Evolutionary conservation across 1,140 invertebrate species (phyloP), one percentile per base, ranked within the genome.

Genomic region (Drosophila biarmipes): DNA sequence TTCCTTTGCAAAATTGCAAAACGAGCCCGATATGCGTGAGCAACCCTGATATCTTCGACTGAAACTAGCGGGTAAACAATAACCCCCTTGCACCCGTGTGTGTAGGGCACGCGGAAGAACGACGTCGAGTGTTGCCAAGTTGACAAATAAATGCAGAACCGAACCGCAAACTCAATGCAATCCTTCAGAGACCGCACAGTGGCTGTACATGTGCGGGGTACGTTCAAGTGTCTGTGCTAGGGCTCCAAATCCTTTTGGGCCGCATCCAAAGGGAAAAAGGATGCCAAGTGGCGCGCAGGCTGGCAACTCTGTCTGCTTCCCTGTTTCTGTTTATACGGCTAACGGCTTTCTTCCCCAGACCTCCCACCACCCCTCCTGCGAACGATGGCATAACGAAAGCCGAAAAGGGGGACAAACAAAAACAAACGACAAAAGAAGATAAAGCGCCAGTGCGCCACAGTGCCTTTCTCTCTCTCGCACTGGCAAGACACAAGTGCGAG

Each of bases 401-500:
- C 49, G 43, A 74, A 71, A 64, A 49, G 62, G 77, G 73, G 81
- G 62, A 58, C 63, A 78, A 80, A 75, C 71, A 82, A 82, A 86
- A 87, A 82, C 81, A 82, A 86, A 86, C 71, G 74, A 82, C 79
- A 79, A 75, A 87, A 68, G 61, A 77, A 85, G 82, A 87, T 87
- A 87, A 87, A 78, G 71, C 63, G 69, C 51, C 71, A 73, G 76
- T 59, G 75, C 73, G 8, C 8, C 29, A 31, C 10, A 31, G 10
- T 31, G 7, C 29, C 46, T 53, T 21, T 17, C 27, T 43, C 45
- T 37, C 49, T 19, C 21, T 72, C 58, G 63, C 72, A 76, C 79
- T 78, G 72, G 61, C 79, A 72, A 69, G 75, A 87, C 84, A 89
- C 85, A 90, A 89, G 84, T 90, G 84, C 80, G 85, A 67, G 58